phyloP scores from a whole-genome alignment of 2,797 vertebrate species.

The Takifugu rubripes region DNA sequence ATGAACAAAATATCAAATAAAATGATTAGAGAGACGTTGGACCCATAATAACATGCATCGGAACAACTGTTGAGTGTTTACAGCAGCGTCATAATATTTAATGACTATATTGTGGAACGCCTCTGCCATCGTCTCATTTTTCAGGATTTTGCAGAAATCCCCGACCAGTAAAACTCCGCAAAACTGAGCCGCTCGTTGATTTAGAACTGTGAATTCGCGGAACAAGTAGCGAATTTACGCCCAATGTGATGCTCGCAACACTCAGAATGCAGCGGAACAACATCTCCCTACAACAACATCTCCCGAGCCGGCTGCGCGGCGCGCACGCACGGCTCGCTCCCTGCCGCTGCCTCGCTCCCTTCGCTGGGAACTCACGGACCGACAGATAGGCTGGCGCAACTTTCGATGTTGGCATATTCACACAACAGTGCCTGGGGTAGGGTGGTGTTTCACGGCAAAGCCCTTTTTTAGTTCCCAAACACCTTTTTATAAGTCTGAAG shows the following conservation, averaged over 20 bases:
- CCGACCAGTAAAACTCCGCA: too few species aligned
- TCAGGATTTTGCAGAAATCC: too few species aligned
- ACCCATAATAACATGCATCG: too few species aligned
- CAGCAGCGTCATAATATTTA: too few species aligned
- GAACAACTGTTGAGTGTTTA: too few species aligned
- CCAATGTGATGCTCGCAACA: background rate
- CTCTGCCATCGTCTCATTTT: too few species aligned
- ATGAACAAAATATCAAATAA: too few species aligned
- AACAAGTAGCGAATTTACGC: background rate
- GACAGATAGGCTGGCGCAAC: conserved; percentile 61
- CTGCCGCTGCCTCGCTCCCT: conserved; percentile 19
- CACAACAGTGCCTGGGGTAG: conserved; percentile 80
- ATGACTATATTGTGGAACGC: too few species aligned
- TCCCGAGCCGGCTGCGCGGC: background rate
- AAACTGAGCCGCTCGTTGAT: too few species aligned
- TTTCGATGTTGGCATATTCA: conserved; percentile 93
- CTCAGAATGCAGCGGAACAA: background rate
- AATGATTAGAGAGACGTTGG: too few species aligned
- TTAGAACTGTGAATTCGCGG: background rate
- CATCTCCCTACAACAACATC: background rate
- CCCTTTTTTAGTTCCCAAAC: conserved; percentile 89
- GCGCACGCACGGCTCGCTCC: too few species aligned
- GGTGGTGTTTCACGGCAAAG: conserved; percentile 85
- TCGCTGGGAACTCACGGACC: conserved; percentile 60
- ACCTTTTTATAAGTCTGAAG: conserved; percentile 98